Evolutionary conservation across 2,888 invertebrate species (phyloP).

Genomic region (Tyria jacobaeae): DNA sequence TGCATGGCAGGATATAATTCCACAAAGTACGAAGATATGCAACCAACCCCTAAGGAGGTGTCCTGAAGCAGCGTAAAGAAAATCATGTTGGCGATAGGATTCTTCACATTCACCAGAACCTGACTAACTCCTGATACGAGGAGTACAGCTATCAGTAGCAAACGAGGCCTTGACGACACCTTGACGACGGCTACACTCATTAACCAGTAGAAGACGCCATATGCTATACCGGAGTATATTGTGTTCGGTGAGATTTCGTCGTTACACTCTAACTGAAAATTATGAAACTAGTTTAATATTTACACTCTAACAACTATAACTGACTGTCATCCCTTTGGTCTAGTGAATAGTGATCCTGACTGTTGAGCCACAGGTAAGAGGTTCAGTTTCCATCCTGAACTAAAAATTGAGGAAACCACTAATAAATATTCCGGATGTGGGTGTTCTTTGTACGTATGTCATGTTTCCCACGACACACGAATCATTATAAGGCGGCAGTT

Average conservation of each 20-base stretch:
- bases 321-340: too few relatives aligned
- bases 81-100: slow-evolving; percentile 60
- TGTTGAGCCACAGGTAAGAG: too few relatives aligned
- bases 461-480: too few relatives aligned
- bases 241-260: slow-evolving; percentile 82
- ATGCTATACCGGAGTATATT: slow-evolving; percentile 86
- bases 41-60: slow-evolving; percentile 59
- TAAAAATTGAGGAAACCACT: too few relatives aligned
- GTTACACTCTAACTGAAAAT: slow-evolving; percentile 55
- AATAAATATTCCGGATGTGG: too few relatives aligned
- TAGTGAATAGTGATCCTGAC: too few relatives aligned
- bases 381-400: too few relatives aligned
- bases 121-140: slow-evolving; percentile 82
- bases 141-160: slow-evolving; percentile 72
- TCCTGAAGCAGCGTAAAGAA: slow-evolving; percentile 64
- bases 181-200: slow-evolving; percentile 76
- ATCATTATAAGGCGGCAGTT: too few relatives aligned
- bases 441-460: too few relatives aligned
- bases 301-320: too few relatives aligned
- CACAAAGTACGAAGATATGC: slow-evolving; percentile 63
- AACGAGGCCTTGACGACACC: slow-evolving; percentile 82
- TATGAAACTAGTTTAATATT: too few relatives aligned
- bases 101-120: slow-evolving; percentile 77
- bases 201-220: slow-evolving; percentile 85
- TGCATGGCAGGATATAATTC: slow-evolving; percentile 69